Evolutionary conservation across 2,113 vertebrate species (phyloP), one percentile per base, ranked within the genome.

Genomic region (Xiphorhynchus elegans): DNA sequence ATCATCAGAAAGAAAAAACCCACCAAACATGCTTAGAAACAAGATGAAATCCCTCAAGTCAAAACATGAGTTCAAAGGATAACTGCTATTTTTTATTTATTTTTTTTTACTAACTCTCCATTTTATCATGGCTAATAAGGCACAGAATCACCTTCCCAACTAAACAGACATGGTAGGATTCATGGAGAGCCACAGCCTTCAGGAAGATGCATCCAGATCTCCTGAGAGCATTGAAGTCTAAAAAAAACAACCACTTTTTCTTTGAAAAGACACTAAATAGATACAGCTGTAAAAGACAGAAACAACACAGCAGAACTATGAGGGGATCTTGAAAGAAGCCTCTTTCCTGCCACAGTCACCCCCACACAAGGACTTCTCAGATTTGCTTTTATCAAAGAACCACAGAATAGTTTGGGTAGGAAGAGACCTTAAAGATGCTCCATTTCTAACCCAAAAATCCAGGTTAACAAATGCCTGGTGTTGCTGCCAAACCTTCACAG

Each of bases 91-190:
- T 67, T 50, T 33, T 46, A 26, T 84, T 17, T 9, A 12, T 8
- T 56, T 23, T 56, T 42, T 44, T 40, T 60, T 16, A 17, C 11
- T 31, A 66, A 15, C 20, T 75, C 19, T 26, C 46, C 11, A 13
- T 67, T 77, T 85, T 47, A 31, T 53, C 59, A 37, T 1, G 2
- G 7, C 26, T 67, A 89, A 64, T 29, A 70, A 69, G 60, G 16
- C 59, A 6, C 55, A 83, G 50, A 42, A 74, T 53, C 60, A 44
- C 47, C 83, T 73, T 84, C 63, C 37, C 33, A 46, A 7, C 31
- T 11, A 37, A 31, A 14, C 0, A 24, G 28, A 3, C 8, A 2
- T 1, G 1, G 39, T 3, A 14, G 19, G n/a, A 56, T 47, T 58
- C 5, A 2, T 24, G 24, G 52, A 13, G 26, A 74, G 39, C 16